These are phyloP conservation scores for Crotalus tigris DNA, from an alignment of 2,113 vertebrate species.

Conservation along the genomic window DNA sequence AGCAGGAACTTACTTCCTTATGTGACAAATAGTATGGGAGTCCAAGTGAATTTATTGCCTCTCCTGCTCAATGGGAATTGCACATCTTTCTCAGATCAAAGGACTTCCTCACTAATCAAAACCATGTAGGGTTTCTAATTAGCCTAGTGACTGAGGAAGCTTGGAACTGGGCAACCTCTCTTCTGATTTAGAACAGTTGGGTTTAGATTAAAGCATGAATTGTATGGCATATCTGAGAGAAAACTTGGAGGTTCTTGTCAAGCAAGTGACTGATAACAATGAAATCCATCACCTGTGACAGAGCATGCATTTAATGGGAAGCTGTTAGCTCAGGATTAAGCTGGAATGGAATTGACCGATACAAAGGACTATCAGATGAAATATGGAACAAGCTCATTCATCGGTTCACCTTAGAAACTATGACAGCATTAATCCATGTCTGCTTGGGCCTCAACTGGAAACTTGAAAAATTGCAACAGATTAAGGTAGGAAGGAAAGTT, in stretches of 20 bases:
- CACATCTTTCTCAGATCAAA: neutral
- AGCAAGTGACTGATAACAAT: neutral
- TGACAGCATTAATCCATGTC: neutral
- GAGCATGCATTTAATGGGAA: neutral
- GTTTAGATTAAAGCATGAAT: neutral
- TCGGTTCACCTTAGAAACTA: neutral
- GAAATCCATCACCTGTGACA: neutral
- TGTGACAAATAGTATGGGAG: neutral
- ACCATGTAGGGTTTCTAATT: neutral
- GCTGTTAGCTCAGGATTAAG: neutral
- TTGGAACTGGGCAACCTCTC: neutral
- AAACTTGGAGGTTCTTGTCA: neutral
- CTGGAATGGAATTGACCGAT: neutral
- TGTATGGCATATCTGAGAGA: neutral
- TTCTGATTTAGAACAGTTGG: neutral
- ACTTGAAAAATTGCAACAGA: neutral
- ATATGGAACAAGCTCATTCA: neutral
- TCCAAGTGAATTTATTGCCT: neutral
- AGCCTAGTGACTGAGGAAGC: neutral
- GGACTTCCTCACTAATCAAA: neutral
- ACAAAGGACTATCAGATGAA: neutral
- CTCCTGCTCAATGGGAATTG: neutral
- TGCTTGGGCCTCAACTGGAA: neutral
- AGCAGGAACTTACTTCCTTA: neutral
- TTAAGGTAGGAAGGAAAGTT: neutral